Evolutionary conservation across 2,797 vertebrate genomes (phyloP).

Genomic region (Nannoperca obscura): DNA sequence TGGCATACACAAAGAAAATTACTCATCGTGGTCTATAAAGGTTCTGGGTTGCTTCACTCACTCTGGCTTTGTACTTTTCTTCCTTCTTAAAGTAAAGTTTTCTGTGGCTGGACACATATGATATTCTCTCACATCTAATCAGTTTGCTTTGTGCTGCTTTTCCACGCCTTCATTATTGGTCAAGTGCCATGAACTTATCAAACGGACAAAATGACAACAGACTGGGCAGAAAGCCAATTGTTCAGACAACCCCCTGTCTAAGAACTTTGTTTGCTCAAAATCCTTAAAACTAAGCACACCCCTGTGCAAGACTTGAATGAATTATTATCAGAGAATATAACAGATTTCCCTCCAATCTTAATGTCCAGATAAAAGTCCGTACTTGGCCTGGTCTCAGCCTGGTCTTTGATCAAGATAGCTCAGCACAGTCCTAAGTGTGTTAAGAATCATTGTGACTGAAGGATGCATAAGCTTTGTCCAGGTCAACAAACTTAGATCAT

Average conservation of each 20-base stretch:
- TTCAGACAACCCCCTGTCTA: not conserved
- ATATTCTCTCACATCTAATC: not conserved
- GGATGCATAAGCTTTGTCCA: not conserved
- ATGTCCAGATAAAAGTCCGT: not conserved
- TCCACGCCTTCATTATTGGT: not conserved
- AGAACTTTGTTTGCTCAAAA: not conserved
- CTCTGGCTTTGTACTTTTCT: not conserved
- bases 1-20: not conserved
- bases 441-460: slow-evolving; percentile 7
- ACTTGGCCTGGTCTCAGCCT: not conserved
- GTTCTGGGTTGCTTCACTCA: not conserved
- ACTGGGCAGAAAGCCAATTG: not conserved
- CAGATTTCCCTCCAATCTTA: not conserved
- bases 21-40: not conserved
- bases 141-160: not conserved
- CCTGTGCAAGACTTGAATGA: not conserved
- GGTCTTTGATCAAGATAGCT: not conserved
- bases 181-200: slow-evolving; percentile 14
- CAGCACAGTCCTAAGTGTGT: not conserved
- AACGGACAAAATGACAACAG: slow-evolving; percentile 11
- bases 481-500: not conserved
- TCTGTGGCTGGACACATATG: not conserved
- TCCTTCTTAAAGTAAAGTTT: not conserved
- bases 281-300: not conserved
- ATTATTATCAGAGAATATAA: not conserved